Base-by-base conservation (phyloP, 1,140 invertebrate species). In the Lepidurus apus region DNA sequence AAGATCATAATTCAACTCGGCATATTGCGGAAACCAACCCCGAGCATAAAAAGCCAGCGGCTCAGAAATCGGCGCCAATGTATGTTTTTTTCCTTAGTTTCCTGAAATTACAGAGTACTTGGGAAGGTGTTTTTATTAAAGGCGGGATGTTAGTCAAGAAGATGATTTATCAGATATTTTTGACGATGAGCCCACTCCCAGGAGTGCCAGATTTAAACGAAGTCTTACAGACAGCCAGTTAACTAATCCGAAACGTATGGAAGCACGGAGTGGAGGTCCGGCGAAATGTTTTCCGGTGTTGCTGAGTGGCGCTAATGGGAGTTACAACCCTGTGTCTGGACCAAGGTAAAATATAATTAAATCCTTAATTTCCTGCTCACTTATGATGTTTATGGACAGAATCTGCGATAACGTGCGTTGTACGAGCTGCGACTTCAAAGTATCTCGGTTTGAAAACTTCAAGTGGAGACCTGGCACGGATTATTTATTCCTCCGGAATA, bases 401-500 rank as follows among this genome's bases (percentile, higher is more conserved):
- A 74, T 83, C 0, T 87, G 86, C 82, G 83, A 86, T 81, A 85
- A 82, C 77, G 80, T 87, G 7, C 80, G 86, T 21, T 87, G 86
- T 77, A 85, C 85, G 75, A 83, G 82, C 9, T 87, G 86, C 82
- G 86, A 87, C 81, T 87, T 87, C 80, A 82, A 82, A 79, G 84
- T 86, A 7, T 83, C 82, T 43, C 81, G 80, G 8, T 87, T 86
- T 82, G 83, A 85, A 53, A 82, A 86, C 80, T 85, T 83, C 79
- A 80, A 81, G 42, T 87, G 86, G 86, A 78, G 83, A 76, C 43
- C 80, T 7, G 80, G 82, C 17, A 85, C 84, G 17, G 85, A 86
- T 79, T 86, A 86, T 80, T 81, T 87, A 8, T 87, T 87, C 81
- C 82, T 87, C 11, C 81, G 86, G 76, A 87, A 87, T 81, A 86